Evolutionary conservation across 2,113 vertebrate species (phyloP).

Genomic region (Passer domesticus): DNA sequence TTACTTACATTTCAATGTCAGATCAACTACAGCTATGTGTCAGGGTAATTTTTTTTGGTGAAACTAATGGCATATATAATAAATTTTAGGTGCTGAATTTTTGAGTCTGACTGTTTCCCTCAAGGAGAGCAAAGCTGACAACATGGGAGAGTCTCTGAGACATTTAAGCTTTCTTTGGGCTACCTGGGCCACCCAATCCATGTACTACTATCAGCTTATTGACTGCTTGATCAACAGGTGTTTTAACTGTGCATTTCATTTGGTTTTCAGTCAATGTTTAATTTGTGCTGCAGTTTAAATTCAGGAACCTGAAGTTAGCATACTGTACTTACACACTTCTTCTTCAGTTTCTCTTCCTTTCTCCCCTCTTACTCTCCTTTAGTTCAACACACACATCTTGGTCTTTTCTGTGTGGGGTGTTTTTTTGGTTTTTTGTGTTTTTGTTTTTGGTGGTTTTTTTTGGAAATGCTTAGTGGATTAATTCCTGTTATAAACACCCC

Average conservation of each 20-base stretch:
- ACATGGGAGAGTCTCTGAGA: not conserved
- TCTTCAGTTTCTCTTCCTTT: not conserved
- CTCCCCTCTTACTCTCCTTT: not conserved
- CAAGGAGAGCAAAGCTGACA: not conserved
- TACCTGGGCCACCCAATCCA: not conserved
- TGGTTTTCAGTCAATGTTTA: not conserved
- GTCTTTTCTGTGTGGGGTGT: not conserved
- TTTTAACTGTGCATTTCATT: not conserved
- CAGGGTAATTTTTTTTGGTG: rapidly evolving
- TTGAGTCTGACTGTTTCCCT: not conserved
- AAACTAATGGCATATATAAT: not conserved
- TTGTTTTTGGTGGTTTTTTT: rapidly evolving
- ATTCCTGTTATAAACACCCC: not conserved
- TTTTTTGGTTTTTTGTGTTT: too few species aligned
- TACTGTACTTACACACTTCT: not conserved
- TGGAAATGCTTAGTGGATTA: not conserved
- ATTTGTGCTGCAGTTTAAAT: not conserved
- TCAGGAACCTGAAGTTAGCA: not conserved
- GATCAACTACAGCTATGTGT: not conserved
- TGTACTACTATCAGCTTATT: not conserved
- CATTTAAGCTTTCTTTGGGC: not conserved
- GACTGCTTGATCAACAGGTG: not conserved
- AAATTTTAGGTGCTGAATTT: not conserved
- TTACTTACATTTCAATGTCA: not conserved
- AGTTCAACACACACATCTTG: not conserved